A percentile compares a stretch with the other conserved stretches of the same genome.
Evolutionary conservation across 2,888 invertebrate genomes (phyloP).

Genomic region (Leptinotarsa peninsularis): DNA sequence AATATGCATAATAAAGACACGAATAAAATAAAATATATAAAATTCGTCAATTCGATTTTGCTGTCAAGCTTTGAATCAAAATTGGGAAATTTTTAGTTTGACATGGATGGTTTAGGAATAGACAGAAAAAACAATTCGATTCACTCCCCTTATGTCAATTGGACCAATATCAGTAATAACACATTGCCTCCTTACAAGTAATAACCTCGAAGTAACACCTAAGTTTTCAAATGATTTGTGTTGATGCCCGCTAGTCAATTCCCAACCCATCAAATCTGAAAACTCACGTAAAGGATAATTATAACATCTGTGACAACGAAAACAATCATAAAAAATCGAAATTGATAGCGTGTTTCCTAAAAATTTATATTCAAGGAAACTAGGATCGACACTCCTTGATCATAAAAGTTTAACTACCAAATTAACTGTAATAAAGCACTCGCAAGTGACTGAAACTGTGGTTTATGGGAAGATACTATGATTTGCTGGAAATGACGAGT

Average conservation of each 20-base stretch:
- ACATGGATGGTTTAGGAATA: no score
- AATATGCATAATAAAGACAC: no score
- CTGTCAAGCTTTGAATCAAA: no score
- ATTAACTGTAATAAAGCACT: constrained; percentile 19
- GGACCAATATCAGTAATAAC: no score
- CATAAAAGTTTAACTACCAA: constrained; percentile 25
- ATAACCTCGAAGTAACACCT: neutral
- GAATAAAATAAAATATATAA: no score
- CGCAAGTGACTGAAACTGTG: neutral
- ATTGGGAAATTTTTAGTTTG: no score
- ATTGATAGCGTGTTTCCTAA: constrained; percentile 18
- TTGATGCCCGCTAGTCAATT: neutral
- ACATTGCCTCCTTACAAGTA: no score
- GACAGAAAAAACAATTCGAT: no score
- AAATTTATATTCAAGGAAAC: constrained; percentile 24
- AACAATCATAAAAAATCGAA: constrained; percentile 16
- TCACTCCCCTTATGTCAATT: no score
- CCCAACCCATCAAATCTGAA: neutral
- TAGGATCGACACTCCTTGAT: constrained; percentile 16
- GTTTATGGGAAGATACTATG: constrained; percentile 8
- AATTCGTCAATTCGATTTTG: no score
- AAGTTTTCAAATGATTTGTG: neutral
- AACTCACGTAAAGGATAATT: neutral
- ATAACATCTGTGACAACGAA: constrained; percentile 8
- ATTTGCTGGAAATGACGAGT: neutral